A percentile compares a stretch with the other conserved stretches of the same genome.
Conservation (phyloP, 2,113 vertebrate genomes). For the Carassius carassius region DNA sequence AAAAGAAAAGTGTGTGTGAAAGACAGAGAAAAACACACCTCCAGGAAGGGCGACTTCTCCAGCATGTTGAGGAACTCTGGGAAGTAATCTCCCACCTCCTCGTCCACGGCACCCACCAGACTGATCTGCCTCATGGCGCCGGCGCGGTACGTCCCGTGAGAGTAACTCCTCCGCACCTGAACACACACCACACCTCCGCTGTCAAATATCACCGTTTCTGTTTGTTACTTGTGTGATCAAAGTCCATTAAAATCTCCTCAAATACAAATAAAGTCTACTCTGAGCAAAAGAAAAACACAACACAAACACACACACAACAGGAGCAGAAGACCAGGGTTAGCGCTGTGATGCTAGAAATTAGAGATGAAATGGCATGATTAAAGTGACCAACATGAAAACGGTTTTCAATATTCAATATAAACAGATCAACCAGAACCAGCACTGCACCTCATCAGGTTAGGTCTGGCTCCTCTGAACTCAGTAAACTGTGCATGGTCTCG, state of each 20-base stretch:
- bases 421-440: too few relatives aligned
- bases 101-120: slow-evolving; percentile 96
- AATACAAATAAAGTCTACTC: neutral
- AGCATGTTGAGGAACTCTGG: slow-evolving; percentile 95
- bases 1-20: neutral
- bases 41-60: slow-evolving; percentile 92
- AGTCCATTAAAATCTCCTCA: neutral
- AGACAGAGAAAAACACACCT: slow-evolving; percentile 72
- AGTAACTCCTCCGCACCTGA: slow-evolving; percentile 96
- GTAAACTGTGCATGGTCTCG: too few relatives aligned
- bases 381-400: too few relatives aligned
- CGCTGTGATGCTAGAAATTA: too few relatives aligned
- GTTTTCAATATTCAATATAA: too few relatives aligned
- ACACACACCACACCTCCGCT: slow-evolving; percentile 7
- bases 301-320: too few relatives aligned
- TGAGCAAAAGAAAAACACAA: neutral
- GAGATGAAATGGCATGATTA: too few relatives aligned
- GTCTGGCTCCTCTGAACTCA: too few relatives aligned
- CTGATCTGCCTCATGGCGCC: slow-evolving; percentile 98
- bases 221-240: neutral
- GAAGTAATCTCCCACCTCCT: slow-evolving; percentile 97
- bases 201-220: neutral
- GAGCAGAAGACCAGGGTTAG: too few relatives aligned
- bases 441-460: too few relatives aligned
- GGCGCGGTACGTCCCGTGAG: slow-evolving; percentile 95